Base-by-base conservation (phyloP, 2,797 vertebrate genomes). In the Xenopus petersii region DNA sequence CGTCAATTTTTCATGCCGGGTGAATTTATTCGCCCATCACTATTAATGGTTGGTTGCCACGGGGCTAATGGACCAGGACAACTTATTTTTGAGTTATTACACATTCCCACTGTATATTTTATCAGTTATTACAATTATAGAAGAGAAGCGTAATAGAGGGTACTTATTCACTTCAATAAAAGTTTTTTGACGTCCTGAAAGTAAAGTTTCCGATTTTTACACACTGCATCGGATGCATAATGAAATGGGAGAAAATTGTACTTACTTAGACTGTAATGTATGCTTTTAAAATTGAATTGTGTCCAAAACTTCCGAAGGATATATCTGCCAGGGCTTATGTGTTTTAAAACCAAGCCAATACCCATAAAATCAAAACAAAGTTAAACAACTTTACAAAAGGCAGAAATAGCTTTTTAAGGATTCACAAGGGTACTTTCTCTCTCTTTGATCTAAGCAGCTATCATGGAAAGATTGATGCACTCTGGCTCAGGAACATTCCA, bases 391-490 rank as follows among this genome's bases (percentile, higher is more conserved):
- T 83, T 82, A 83, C 66, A 75, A 82, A 84, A 85, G 73, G 83
- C 75, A 88, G 83, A 81, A 91, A 87, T 84, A 82, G 85, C 79
- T 77, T 87, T 87, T 85, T 88, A 86, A 88, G 83, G 83, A 89
- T 91, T 89, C 87, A 87, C 79, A 77, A 73, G 80, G 84, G 75
- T 86, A 80, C 80, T 80, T 86, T 82, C 82, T 87, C 55, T 75
- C 70, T 85, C 83, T 87, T 84, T 88, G 85, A 89, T 89, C 81
- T 78, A 80, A 81, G 80, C 70, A 82, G 78, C 73, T 80, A 86
- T 88, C 83, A 74, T 55, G 30, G 42, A 0, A 72, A 90, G 88
- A 91, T 90, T 90, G 87, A 93, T 91, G 86, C 72, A 79, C 69
- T 15, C 73, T 87, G 86, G 84, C 84, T 82, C 81, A 85, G 81